Evolutionary conservation across 2,888 invertebrate genomes (phyloP), one percentile per base, ranked within the genome.

Genomic region (Lepidochitona cinerea): DNA sequence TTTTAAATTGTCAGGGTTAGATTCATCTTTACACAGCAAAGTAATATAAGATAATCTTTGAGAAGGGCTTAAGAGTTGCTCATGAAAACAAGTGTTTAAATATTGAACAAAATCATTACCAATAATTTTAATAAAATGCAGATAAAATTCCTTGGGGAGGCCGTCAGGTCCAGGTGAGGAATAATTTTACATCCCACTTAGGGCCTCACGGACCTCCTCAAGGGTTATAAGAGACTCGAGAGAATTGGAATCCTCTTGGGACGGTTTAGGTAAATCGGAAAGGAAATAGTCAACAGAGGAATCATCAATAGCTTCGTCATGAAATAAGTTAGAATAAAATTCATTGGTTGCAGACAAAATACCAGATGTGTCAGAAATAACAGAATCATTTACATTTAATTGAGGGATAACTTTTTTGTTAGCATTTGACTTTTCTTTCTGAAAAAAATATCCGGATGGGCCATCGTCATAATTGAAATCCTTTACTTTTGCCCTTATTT

Each of bases 11-110:
- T 70, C 37, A 14, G 71, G 37, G 32, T 77, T 67, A 52, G 52
- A 33, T 36, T 37, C 53, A 68, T 82, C 79, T 76, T 81, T 81
- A 70, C 76, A 78, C 37, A 83, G 37, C 53, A 78, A 71, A 53
- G 77, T 76, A 32, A 71, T 71, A 23, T 37, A 59, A 4, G 37
- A 36, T n/a, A 36, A 37, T 26, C 9, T 9, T 35, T 71, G 71
- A 2, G 71, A 59, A 12, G 23, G n/a, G 14, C 37, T 37, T 29
- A 71, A 37, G 14, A 33, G 18, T 26, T 53, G n/a, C 4, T n/a
- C 14, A 35, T 71, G 36, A 71, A 71, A 71, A 35, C 33, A 33
- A n/a, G 14, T 12, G n/a, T 59, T 59, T 23, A 59, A 18, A 2
- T 64, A 26, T 18, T 23, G 14, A 18, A 71, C 59, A 14, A 71